A percentile compares a stretch with the other conserved stretches of the same genome.
These are phyloP conservation scores for Antennarius striatus DNA, from an alignment of 2,113 vertebrate species.

Conservation along the genomic window DNA sequence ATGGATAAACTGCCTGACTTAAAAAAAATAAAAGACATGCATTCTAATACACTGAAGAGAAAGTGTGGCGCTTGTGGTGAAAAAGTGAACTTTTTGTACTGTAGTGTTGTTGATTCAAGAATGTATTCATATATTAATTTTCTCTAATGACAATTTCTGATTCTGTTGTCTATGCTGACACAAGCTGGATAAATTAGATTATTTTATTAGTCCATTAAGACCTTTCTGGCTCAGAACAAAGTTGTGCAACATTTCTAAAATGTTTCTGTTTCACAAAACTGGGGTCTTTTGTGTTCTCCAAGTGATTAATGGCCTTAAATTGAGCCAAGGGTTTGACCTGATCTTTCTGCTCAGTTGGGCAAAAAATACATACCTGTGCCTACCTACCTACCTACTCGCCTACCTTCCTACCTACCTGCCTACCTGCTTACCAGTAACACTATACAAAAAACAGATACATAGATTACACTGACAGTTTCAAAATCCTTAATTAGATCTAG, in stretches of 20 bases:
- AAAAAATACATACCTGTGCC: neutral
- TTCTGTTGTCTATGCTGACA: no score
- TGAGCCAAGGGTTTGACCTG: neutral
- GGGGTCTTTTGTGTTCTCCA: neutral
- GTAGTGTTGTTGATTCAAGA: no score
- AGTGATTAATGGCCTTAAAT: neutral
- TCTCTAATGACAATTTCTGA: no score
- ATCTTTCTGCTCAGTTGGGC: neutral
- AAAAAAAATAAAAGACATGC: no score
- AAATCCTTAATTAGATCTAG: neutral
- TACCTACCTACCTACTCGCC: neutral
- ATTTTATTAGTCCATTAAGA: neutral
- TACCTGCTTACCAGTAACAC: neutral
- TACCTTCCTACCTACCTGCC: neutral
- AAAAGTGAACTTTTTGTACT: no score
- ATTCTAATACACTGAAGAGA: no score
- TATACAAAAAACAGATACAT: neutral
- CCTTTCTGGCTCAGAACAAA: neutral
- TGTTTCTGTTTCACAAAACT: neutral
- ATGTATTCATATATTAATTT: no score
- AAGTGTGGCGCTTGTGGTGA: no score
- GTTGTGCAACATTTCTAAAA: neutral
- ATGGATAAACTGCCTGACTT: no score
- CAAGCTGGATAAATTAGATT: neutral
- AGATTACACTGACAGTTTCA: neutral